These are phyloP conservation scores for Octomys mimax DNA, from an alignment of 2,797 vertebrate genomes.

Conservation along the genomic window DNA sequence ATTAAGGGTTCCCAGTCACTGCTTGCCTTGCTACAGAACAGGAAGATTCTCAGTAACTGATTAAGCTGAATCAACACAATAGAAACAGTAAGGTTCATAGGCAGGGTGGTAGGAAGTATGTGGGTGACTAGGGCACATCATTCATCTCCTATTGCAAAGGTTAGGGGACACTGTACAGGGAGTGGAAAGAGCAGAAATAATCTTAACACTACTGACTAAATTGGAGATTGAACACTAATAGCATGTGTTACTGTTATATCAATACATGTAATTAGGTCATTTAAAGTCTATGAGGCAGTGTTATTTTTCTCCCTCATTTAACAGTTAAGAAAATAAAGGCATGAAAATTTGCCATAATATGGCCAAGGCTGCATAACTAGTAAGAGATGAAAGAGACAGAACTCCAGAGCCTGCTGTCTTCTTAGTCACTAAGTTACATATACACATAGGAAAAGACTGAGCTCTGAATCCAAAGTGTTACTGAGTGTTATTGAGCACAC, in stretches of 20 bases:
- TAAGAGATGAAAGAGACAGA: neutral
- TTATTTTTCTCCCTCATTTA: neutral
- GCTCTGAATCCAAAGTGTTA: neutral
- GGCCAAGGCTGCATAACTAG: neutral
- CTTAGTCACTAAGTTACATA: neutral
- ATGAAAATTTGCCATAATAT: neutral
- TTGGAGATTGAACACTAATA: neutral
- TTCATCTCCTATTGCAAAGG: neutral
- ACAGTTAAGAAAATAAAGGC: slow-evolving; percentile 9
- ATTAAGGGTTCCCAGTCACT: neutral
- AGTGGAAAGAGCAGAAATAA: neutral
- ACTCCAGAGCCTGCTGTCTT: neutral
- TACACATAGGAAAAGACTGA: neutral
- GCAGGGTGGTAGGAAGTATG: neutral
- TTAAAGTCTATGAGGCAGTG: neutral
- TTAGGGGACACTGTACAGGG: neutral
- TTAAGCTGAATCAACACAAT: neutral
- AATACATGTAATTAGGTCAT: neutral
- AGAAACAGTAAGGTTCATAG: neutral
- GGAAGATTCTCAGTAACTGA: neutral
- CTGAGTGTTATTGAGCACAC: neutral
- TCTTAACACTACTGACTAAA: neutral
- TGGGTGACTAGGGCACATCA: neutral
- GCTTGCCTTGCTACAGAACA: neutral
- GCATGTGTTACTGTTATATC: neutral